Base-by-base conservation (phyloP, 2,113 vertebrate species). In the Lutjanus erythropterus region DNA sequence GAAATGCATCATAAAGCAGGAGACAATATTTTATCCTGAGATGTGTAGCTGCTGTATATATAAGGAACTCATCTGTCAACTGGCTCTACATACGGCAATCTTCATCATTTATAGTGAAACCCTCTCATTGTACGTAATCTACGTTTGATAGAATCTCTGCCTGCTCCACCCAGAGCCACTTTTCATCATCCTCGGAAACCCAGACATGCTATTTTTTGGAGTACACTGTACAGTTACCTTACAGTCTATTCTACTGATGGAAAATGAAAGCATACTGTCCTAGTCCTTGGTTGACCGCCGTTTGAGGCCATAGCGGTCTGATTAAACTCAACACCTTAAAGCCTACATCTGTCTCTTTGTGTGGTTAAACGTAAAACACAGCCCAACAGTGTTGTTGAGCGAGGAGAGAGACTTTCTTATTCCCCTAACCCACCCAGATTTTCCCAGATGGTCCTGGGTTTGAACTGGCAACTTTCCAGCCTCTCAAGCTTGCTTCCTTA, bases 371-470 rank as follows among this genome's bases (percentile, higher is more conserved):
- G 5, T 66, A 68, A 84, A 86, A 80, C 72, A 53, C 50, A 62
- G 46, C n/a, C 59, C 60, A 49, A 61, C 50, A 41, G 76, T 79
- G 33, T 67, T 83, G 83, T 19, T 69, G 68, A 71, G 62, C 67
- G 23, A 83, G 75, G 66, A 74, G 74, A 86, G 73, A 84, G 65
- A 81, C 42, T 37, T 75, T 74, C 29, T 79, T 81, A 88, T 80
- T 89, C 79, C 75, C 78, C 46, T 39, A 78, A 84, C 69, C 83
- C 78, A 77, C 88, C 80, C 83, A 86, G 39, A 74, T 66, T 82
- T 71, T 67, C 84, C 81, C 84, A 83, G 80, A 83, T 91, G 91
- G 72, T 73, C 37, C 42, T 37, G 59, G 80, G 78, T 87, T 92
- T 86, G 50, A 84, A 73, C 66, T 88, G 89, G 91, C 78, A 83